Evolutionary conservation across 2,888 invertebrate species (phyloP).

Genomic region (Strigamia crassipes): DNA sequence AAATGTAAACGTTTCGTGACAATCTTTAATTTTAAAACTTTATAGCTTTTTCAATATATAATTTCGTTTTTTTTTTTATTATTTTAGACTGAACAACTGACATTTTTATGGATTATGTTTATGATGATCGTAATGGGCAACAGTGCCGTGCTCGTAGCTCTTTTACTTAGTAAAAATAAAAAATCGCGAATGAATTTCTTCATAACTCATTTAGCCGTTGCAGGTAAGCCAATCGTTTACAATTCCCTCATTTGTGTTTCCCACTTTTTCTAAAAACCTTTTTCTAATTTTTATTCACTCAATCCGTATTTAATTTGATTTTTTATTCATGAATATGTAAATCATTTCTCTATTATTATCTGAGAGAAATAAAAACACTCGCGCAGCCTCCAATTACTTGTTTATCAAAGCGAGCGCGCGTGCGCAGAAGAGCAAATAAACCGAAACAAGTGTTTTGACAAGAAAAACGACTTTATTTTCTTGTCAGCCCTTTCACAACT

Average conservation of each 20-base stretch:
- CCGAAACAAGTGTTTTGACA: constrained; percentile 5
- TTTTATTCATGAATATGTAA: neutral
- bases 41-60: neutral
- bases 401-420: neutral
- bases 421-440: constrained; percentile 1
- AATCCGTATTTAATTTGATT: neutral
- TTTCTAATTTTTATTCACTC: neutral
- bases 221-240: constrained; percentile 69
- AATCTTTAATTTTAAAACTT: neutral
- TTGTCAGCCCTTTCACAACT: neutral
- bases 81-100: constrained; percentile 82
- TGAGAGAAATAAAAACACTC: neutral
- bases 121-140: constrained; percentile 84
- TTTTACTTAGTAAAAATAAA: constrained; percentile 78
- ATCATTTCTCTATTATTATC: neutral
- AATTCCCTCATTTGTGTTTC: neutral
- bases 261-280: neutral
- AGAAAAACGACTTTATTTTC: neutral
- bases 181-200: constrained; percentile 95
- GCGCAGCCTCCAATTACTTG: neutral
- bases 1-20: neutral
- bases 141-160: constrained; percentile 81
- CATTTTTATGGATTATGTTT: constrained; percentile 83
- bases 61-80: constrained; percentile 50
- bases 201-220: constrained; percentile 88